Evolutionary conservation across 2,797 vertebrate species (phyloP).

Genomic region (Coregonus ussuriensis): DNA sequence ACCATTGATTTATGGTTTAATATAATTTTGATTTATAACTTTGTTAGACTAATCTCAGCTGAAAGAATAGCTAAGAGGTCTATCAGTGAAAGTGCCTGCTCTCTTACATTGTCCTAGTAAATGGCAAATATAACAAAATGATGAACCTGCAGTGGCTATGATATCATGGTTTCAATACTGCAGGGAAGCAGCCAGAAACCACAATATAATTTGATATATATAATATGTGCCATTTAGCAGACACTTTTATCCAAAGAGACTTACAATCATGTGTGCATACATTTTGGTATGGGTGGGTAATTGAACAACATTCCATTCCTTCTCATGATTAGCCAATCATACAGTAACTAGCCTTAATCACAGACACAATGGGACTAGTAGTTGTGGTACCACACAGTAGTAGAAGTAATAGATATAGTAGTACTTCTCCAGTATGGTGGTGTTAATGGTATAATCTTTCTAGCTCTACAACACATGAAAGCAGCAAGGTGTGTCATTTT

Average conservation of each 20-base stretch:
- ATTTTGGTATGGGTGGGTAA: not conserved
- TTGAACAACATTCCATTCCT: not conserved
- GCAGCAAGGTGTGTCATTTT: not conserved
- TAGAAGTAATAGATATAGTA: not conserved
- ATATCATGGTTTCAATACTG: not conserved
- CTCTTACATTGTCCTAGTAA: not conserved
- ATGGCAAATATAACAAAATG: not conserved
- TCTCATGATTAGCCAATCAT: not conserved
- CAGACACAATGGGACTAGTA: not conserved
- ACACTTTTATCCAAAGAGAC: not conserved
- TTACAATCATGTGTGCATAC: not conserved
- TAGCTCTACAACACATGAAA: not conserved
- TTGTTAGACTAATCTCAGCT: not conserved
- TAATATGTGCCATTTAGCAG: constrained; percentile 1
- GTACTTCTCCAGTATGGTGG: not conserved
- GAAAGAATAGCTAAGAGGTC: not conserved
- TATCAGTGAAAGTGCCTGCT: not conserved
- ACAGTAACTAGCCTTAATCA: not conserved
- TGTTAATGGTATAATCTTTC: not conserved
- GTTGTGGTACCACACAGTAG: not conserved
- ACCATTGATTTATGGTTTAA: not conserved
- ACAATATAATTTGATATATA: not conserved
- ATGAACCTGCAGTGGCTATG: not conserved
- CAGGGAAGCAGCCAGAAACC: not conserved
- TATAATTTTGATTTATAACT: not conserved